These are phyloP conservation scores for Acyrthosiphon pisum DNA, from an alignment of 1,140 invertebrate genomes.

Conservation along the genomic window DNA sequence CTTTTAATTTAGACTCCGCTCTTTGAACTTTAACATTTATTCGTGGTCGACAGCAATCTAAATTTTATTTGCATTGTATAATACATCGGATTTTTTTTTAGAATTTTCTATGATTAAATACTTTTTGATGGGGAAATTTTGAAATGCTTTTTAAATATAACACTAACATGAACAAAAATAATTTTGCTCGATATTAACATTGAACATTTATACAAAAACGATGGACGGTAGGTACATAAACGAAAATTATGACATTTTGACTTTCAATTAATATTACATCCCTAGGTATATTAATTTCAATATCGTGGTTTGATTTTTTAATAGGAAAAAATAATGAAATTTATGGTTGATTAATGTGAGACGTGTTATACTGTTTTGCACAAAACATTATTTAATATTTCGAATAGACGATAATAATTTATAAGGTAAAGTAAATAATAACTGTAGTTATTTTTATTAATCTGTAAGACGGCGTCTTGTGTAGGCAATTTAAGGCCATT, in stretches of 20 bases:
- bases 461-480: not conserved
- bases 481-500: not conserved
- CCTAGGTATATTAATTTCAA: not conserved
- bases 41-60: not conserved
- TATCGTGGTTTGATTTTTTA: not conserved
- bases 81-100: not conserved
- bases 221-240: not conserved
- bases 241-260: not conserved
- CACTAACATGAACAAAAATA: not conserved
- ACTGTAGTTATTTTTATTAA: not conserved
- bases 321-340: not conserved
- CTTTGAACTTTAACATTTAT: slow-evolving; percentile 5
- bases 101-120: not conserved
- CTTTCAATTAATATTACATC: not conserved
- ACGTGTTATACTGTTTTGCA: no score
- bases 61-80: not conserved
- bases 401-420: not conserved
- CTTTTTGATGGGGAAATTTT: not conserved
- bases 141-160: not conserved
- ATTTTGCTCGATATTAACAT: not conserved
- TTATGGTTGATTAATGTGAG: not conserved
- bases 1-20: not conserved
- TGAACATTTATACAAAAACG: not conserved
- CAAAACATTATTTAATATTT: not conserved
- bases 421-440: not conserved